Base-by-base conservation (phyloP, 2,797 vertebrate species). In the Sylvilagus floridanus region DNA sequence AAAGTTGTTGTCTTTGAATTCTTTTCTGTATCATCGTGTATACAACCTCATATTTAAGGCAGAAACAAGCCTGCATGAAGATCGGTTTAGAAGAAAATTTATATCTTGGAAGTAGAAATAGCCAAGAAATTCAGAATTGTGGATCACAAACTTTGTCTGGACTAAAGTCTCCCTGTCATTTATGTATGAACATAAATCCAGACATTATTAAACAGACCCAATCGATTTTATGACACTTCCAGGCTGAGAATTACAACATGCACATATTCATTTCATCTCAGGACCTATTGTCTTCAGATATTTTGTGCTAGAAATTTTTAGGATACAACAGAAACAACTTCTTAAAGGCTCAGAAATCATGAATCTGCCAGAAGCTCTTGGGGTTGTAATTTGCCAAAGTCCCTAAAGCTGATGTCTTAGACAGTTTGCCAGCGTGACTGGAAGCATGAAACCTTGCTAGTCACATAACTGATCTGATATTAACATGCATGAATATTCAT, bases 1-100 rank as follows among this genome's bases (percentile, higher is more conserved):
- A 84, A 91, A 47, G 13, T 62, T 71, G 90, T 62, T 71, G 90
- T 84, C 79, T 84, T 90, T 93, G 32, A 85, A 72, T 71, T 82
- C 0, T 90, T 32, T 88, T 93, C 47, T 60, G 32, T 22, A 84
- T 7, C 22, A 7, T 75, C 19, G 73, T 4, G 12, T 66, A 87
- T 28, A 35, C 35, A 77, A 73, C 69, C 13, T 28, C 16, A n/a
- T 19, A 66, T 78, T 78, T n/a, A 65, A 90, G 42, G 12, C 28
- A 83, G n/a, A 71, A 91, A 47, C 28, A 85, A 82, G n/a, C 1
- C 12, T 63, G 14, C n/a, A 52, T 30, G 52, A 90, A 92, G 26
- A 91, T 84, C 0, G 12, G 42, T 4, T 11, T 94, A 82, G 12
- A 89, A 60, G 19, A 93, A 30, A 90, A 60, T 4, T 57, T 63